phyloP scores from a whole-genome alignment of 1,140 invertebrate species.

The Dendrolimus punctatus region DNA sequence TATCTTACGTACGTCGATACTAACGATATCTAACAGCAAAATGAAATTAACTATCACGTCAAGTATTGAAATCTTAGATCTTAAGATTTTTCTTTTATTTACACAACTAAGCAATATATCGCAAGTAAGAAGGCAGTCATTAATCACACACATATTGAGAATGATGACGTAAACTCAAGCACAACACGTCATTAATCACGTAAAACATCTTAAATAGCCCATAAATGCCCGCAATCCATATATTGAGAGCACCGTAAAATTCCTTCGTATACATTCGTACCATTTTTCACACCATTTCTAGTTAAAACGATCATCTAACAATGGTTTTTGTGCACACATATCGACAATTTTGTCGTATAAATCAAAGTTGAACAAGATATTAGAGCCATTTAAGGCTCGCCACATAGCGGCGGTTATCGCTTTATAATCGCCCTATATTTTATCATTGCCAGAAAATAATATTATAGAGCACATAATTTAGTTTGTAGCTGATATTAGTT shows the following conservation, averaged over 20 bases:
- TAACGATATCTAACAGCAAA: too few species aligned
- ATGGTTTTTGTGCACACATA: background rate
- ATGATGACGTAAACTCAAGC: conserved; percentile 11
- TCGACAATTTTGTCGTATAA: too few species aligned
- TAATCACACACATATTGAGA: conserved; percentile 13
- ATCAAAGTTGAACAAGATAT: too few species aligned
- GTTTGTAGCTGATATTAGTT: too few species aligned
- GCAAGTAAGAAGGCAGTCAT: conserved; percentile 3
- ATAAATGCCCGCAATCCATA: conserved; percentile 60
- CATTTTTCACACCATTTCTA: conserved; percentile 22
- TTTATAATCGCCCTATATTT: too few species aligned
- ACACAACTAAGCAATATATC: background rate
- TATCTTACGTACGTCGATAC: too few species aligned
- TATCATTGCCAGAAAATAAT: too few species aligned
- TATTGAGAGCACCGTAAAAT: conserved; percentile 45
- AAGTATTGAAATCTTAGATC: background rate
- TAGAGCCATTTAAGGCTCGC: too few species aligned
- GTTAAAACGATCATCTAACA: conserved; percentile 4
- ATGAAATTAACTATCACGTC: too few species aligned
- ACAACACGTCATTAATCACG: conserved; percentile 49
- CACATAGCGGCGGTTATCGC: too few species aligned
- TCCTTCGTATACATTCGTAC: conserved; percentile 41
- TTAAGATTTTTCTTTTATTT: background rate
- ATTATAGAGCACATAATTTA: too few species aligned
- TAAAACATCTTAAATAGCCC: conserved; percentile 40